These are phyloP conservation scores for Acrobasis repandana DNA, from an alignment of 2,888 invertebrate species.

Conservation along the genomic window DNA sequence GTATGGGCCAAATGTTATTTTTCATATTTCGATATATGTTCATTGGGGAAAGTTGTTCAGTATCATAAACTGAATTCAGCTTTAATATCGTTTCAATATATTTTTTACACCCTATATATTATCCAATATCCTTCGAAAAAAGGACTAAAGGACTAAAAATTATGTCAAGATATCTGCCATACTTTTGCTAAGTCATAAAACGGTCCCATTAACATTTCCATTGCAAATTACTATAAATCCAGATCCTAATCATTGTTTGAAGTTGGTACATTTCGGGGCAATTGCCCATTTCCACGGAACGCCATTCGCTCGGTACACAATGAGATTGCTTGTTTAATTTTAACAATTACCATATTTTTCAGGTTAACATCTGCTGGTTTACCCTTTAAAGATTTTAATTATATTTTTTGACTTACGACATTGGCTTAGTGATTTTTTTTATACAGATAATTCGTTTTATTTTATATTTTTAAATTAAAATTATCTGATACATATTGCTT, in stretches of 20 bases:
- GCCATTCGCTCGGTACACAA: conserved; percentile 62
- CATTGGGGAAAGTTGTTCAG: too few species aligned
- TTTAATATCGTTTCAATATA: too few species aligned
- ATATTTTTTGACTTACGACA: conserved; percentile 40
- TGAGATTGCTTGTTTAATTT: conserved; percentile 69
- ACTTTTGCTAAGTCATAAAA: conserved; percentile 49
- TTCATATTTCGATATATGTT: too few species aligned
- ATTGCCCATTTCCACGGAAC: conserved; percentile 66
- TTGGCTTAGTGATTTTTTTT: conserved; percentile 2
- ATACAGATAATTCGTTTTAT: too few species aligned
- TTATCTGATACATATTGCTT: too few species aligned
- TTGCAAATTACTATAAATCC: conserved; percentile 71
- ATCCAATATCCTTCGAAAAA: too few species aligned
- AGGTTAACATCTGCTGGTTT: conserved; percentile 58
- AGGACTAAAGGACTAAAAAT: too few species aligned
- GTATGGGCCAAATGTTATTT: too few species aligned
- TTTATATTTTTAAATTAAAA: too few species aligned
- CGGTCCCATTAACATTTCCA: conserved; percentile 62
- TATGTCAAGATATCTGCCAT: conserved; percentile 36
- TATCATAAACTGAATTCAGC: too few species aligned
- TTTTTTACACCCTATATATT: too few species aligned
- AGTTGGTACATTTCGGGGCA: conserved; percentile 63
- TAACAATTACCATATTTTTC: conserved; percentile 68
- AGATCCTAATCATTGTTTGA: conserved; percentile 70
- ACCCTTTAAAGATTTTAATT: conserved; percentile 57